Base-by-base conservation (phyloP, 1,140 invertebrate genomes). In the Nymphalis io region DNA sequence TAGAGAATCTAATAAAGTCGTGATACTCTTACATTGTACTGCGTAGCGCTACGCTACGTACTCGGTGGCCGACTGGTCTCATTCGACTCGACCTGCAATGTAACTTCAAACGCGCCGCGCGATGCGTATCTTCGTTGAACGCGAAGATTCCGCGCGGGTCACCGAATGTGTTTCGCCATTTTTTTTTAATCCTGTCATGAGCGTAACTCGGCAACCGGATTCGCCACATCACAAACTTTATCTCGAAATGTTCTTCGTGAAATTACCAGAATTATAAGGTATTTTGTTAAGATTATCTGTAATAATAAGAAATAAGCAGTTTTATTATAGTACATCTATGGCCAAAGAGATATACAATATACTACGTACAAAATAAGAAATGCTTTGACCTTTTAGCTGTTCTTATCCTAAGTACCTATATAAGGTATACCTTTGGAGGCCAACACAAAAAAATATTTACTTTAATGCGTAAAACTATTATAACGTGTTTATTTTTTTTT, bases 191-290 rank as follows among this genome's bases (percentile, higher is more conserved):
- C 61, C 59, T 27, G 33, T 58, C 39, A 44, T 63, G 23, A 48
- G 72, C 74, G 74, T 72, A 74, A 76, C 59, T 69, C 67, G 60
- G 61, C 69, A 69, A 74, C 68, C 68, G 60, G 71, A 73, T 68
- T 70, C 40, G 27, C 46, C n/a, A 60, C 65, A 59, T 48, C 64
- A 48, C 23, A 33, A 38, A 60, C 33, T 42, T 60, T 60, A 60
- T 60, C 58, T 60, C 16, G 23, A 40, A 38, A 60, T 40, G 20
- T 60, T 60, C 58, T 60, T 60, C 12, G 39, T 42, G 38, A 13
- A 18, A 20, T 39, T 40, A 18, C 15, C 60, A 23, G 13, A 21
- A 53, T 53, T 21, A 21, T 53, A 53, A 15, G 48, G 48, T 21
- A 11, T 53, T 33, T 23, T 59, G 21, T 13, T 61, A 11, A 44